Evolutionary conservation across 2,797 vertebrate genomes (phyloP), one percentile per base, ranked within the genome.

Genomic region (Pangasius larnaudii): DNA sequence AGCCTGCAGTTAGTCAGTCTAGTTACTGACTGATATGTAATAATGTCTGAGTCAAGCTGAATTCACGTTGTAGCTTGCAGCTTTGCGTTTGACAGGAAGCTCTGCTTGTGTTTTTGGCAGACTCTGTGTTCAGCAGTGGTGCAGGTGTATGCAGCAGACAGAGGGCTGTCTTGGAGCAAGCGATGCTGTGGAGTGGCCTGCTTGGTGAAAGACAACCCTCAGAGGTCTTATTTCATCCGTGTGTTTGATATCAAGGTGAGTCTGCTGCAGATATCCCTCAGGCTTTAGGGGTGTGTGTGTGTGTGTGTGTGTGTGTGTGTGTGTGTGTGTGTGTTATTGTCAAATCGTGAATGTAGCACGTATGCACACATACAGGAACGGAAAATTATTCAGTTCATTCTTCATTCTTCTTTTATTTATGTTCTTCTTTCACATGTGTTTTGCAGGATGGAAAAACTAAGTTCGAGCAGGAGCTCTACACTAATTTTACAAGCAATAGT

Each of bases 181-280:
- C 97, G 97, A 56, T 98, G 98, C 95, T 99, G 98, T 82, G 98
- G 98, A 5, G 98, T 99, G 89, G 97, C 97, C 91, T 99, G 98
- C 92, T 95, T 99, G 93, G 97, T 99, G 92, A 99, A 99, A 95
- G 98, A 99, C 97, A 99, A 99, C 97, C 98, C 98, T 0, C 98
- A 97, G 94, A 98, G 98, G 93, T 99, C 98, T 1, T 99, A 99
- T 96, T 99, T 97, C 96, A 97, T 99, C 94, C 96, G 98, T 91
- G 97, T 99, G 93, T 98, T 97, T 91, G 98, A 99, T 94, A 98
- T 99, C 92, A 99, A 98, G 97, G 98, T 99, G 92, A 97, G 96
- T 67, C 16, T 24, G 79, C 61, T 27, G 58, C 56, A 46, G 42
- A 19, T 58, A 9, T 58, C 18, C 2, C 13, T 42, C 33, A 22